Evolutionary conservation across 2,113 vertebrate genomes (phyloP), one percentile per base, ranked within the genome.

Genomic region (Myrmecophaga tridactyla): DNA sequence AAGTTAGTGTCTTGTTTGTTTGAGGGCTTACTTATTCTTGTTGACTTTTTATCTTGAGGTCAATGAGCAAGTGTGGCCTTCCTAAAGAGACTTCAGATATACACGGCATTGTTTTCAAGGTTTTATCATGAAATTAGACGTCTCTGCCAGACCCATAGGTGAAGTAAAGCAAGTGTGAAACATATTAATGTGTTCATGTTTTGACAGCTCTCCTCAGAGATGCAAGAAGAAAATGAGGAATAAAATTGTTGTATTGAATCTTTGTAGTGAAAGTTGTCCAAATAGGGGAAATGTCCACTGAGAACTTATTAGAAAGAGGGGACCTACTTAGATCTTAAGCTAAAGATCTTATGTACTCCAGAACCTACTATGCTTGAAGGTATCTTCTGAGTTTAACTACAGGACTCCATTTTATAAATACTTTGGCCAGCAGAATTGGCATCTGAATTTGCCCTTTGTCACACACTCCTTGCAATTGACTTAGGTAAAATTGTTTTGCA

Each of bases 41-140:
- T 94, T 95, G 93, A 95, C 34, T 69, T 92, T 94, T 94, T 86
- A 62, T 86, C 60, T 80, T 94, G 89, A 96, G 95, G 88, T 87
- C 15, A n/a, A 91, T 96, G 96, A 96, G 92, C 96, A 97, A 97
- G 83, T 83, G 36, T 75, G 92, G 89, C 43, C 43, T 95, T 96
- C 70, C 75, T 25, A 21, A 94, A 86, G 76, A 95, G 80, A 93
- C 84, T 41, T 94, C 70, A 95, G 13, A 89, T 53, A 95, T 90
- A 95, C 17, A 97, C 96, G 93, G 51, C n/a, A 18, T 80, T 84
- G 48, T 96, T 95, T 91, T 87, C 41, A 23, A 63, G 83, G 70
- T 94, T 89, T 93, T 65, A 90, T 75, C 90, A 94, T 1, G 46
- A 78, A 93, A 92, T 90, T 14, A 70, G 63, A 63, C 70, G 29